Evolutionary conservation across 2,113 vertebrate genomes (phyloP).

Genomic region (Eretmochelys imbricata): DNA sequence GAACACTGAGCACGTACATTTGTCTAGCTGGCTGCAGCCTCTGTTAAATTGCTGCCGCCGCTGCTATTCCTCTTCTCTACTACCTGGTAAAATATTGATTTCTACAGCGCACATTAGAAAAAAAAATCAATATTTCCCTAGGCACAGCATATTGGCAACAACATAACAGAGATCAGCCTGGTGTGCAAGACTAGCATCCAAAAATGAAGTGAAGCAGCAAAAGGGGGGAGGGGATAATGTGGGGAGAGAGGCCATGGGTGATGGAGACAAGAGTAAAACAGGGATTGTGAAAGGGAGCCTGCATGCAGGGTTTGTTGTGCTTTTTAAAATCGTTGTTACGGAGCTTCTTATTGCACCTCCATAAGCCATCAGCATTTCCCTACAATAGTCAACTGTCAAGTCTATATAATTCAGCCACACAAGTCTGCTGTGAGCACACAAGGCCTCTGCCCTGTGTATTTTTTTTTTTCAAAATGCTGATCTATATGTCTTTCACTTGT

Average conservation of each 20-base stretch:
- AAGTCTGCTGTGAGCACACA: background rate
- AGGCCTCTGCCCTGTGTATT: background rate
- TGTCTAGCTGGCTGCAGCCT: slow-evolving; percentile 10
- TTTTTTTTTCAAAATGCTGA: background rate
- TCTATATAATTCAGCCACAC: background rate
- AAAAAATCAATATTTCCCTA: slow-evolving; percentile 3
- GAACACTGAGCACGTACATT: background rate
- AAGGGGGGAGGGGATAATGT: background rate
- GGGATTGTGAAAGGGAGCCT: background rate
- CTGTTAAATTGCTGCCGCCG: slow-evolving; percentile 27
- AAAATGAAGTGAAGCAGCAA: background rate
- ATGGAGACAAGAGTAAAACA: background rate
- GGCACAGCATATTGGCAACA: slow-evolving; percentile 37
- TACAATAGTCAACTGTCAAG: background rate
- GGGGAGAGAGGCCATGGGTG: background rate
- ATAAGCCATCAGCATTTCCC: background rate
- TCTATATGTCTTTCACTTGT: background rate
- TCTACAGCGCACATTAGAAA: background rate
- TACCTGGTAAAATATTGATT: slow-evolving; percentile 46
- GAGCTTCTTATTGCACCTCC: background rate
- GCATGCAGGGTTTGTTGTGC: background rate
- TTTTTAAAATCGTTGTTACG: background rate
- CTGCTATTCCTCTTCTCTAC: slow-evolving; percentile 26
- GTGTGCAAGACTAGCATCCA: background rate
- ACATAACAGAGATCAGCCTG: slow-evolving; percentile 8